phyloP scores from a whole-genome alignment of 2,888 invertebrate species.

The Meta bourneti region DNA sequence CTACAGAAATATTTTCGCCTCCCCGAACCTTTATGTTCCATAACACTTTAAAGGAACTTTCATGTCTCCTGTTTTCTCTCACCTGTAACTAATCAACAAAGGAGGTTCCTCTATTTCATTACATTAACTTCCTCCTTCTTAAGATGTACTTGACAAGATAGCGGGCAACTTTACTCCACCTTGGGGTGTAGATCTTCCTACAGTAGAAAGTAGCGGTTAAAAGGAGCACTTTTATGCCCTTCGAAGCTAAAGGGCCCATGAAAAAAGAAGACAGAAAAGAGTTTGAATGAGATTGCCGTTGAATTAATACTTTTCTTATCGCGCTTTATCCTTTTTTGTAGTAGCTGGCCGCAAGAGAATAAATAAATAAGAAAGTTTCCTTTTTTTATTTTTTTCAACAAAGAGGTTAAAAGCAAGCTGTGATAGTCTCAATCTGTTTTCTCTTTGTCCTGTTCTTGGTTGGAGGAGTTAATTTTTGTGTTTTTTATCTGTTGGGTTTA shows the following conservation, averaged over 20 bases:
- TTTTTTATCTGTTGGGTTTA: not conserved
- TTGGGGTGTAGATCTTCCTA: not conserved
- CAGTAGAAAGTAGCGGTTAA: not conserved
- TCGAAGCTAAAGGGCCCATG: not conserved
- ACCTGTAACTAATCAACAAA: not conserved
- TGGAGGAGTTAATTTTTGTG: not conserved
- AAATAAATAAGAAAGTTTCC: not conserved
- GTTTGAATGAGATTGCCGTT: not conserved
- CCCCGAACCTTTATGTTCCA: too few relatives aligned
- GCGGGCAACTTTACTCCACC: not conserved
- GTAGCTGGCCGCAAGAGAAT: not conserved
- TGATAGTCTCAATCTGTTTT: not conserved
- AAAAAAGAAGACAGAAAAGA: not conserved
- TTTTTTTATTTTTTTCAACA: not conserved
- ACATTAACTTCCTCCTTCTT: not conserved
- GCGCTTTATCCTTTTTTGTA: not conserved
- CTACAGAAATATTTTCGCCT: too few relatives aligned
- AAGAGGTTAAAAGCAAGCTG: not conserved
- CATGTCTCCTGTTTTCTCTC: not conserved
- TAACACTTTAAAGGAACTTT: not conserved
- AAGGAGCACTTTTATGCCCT: not conserved
- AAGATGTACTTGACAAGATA: not conserved
- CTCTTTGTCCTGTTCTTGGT: not conserved
- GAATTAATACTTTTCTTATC: not conserved
- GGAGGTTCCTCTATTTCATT: not conserved